Base-by-base conservation (phyloP, 1,140 invertebrate genomes). In the Ganaspis sp. region DNA sequence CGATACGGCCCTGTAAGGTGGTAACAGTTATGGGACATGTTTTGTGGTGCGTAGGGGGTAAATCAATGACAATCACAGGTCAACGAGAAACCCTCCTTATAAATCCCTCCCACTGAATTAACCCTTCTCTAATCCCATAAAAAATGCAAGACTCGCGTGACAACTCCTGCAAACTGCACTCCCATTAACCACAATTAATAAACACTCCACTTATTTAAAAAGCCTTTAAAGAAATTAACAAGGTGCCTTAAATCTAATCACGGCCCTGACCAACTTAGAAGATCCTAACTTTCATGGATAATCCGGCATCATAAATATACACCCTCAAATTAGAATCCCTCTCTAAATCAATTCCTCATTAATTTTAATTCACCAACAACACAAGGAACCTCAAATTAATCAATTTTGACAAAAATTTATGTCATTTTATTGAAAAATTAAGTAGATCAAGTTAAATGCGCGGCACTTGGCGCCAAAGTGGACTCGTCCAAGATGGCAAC, bases 401-500 rank as follows among this genome's bases (percentile, higher is more conserved):
- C n/a, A n/a, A n/a, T n/a, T n/a, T 34, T 34, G 29, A 34, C 29
- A 34, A 49, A 49, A n/a, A n/a, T 17, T 17, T 17, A 1, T 0
- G n/a, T 26, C 1, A 15, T 29, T 64, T n/a, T 29, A 29, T 15
- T 64, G 5, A 29, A 26, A 64, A 29, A 12, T 26, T 12, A 64
- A n/a, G 12, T 4, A 12, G 21, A 5, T 58, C 9, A 2, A 64
- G 58, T 34, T 76, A 70, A 76, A 69, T 53, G 34, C 72, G 75
- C 40, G 76, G 58, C 76, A 83, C 77, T 85, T 81, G 79, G 80
- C 82, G 79, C 74, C 81, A 79, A 80, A 89, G 82, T 90, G 88
- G 88, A 90, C 88, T 90, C 88, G 88, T 89, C 88, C 89, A 90
- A 90, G 76, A 89, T 90, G 89, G 88, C 88, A 73, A 79, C 84